Base-by-base conservation (phyloP, 1,140 invertebrate species). In the Helicorthomorpha holstii region DNA sequence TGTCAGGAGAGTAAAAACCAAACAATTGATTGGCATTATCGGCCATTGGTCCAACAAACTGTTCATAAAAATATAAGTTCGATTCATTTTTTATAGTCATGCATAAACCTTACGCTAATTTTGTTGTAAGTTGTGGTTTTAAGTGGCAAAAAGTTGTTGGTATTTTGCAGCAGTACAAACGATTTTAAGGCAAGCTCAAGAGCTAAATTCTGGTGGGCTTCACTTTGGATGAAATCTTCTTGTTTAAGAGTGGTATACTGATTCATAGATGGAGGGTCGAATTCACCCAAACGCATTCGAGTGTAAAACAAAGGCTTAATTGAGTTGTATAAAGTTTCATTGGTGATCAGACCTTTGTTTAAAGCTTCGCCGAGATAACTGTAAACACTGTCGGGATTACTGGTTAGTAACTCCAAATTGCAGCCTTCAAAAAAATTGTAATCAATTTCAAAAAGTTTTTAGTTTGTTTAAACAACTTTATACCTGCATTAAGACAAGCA, bases 261-360 rank as follows among this genome's bases (percentile, higher is more conserved):
- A 52, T 63, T 64, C 58, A 58, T 60, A 3, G 53, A 45, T 19
- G 59, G 58, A 7, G 64, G 64, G 53, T 66, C 64, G 53, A 66
- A 66, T 47, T 63, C 60, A 24, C 64, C 64, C n/a, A 64, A 56
- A 29, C 61, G 57, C 63, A 65, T 63, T 46, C 64, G 53, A 0
- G 65, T 66, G 51, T 68, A 66, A 46, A 68, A 65, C 29, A 68
- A 52, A 7, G 66, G 66, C 47, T 62, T 61, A 0, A 63, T 51
- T 16, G 48, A 41, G 24, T 60, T 55, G 19, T 43, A 7, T 1
- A 60, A 26, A 4, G 46, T 23, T 12, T 48, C 48, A 27, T 53
- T 42, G 22, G 43, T 56, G 1, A 60, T 21, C 24, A 44, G 44
- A 1, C 58, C 56, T 24, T 53, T 42, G 16, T 54, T 24, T 3